Percentiles rank a stretch among this genome's conserved stretches.
Evolutionary conservation across 2,888 invertebrate genomes (phyloP).

Genomic region (Frankliniella intonsa): DNA sequence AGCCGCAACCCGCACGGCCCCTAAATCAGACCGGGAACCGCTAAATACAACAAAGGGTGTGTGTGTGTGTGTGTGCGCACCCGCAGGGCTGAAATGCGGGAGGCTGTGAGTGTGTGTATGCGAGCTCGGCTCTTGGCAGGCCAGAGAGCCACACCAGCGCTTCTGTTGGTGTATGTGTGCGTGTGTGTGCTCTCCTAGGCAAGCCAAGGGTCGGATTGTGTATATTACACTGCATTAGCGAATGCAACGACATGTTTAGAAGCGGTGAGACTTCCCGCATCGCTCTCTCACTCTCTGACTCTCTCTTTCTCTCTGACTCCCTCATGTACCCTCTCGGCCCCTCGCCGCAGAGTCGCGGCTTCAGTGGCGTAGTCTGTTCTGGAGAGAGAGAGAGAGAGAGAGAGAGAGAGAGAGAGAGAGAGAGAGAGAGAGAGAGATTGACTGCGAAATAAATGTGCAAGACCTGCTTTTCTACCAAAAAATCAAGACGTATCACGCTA

Average conservation of each 20-base stretch:
- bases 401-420: not conserved
- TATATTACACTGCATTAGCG: slow-evolving; percentile 17
- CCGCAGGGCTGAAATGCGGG: slow-evolving; percentile 15
- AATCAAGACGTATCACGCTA: no score
- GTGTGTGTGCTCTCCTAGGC: not conserved
- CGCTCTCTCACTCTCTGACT: not conserved
- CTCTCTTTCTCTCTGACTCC: not conserved
- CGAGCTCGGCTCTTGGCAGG: not conserved
- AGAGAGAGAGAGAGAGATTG: not conserved
- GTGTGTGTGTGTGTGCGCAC: not conserved
- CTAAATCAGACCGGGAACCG: slow-evolving; percentile 20
- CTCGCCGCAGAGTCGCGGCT: no score
- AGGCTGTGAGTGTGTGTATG: not conserved
- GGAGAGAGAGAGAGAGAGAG: not conserved
- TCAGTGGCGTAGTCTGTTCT: not conserved
- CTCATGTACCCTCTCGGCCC: not conserved
- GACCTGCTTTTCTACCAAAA: no score
- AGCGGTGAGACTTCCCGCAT: not conserved
- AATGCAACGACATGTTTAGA: not conserved
- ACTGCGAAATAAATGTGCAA: not conserved
- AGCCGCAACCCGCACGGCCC: slow-evolving; percentile 8
- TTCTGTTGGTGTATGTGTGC: not conserved
- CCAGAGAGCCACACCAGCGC: not conserved
- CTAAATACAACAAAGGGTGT: slow-evolving; percentile 23
- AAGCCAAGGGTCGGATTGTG: not conserved